These are phyloP conservation scores for Limnephilus marmoratus DNA, from an alignment of 2,888 invertebrate genomes.

Conservation along the genomic window DNA sequence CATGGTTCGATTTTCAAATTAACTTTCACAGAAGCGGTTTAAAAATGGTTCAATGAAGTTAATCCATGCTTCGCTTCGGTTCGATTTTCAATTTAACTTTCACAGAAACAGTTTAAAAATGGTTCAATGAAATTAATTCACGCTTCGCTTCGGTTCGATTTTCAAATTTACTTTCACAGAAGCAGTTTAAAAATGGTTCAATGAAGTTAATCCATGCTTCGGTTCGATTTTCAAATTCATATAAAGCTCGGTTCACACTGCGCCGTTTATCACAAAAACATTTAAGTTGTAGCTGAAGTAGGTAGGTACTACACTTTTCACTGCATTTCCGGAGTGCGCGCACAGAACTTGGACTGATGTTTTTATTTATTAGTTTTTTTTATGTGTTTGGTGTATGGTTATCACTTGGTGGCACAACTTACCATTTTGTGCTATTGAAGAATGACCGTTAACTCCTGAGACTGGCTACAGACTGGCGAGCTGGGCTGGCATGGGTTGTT, in stretches of 20 bases:
- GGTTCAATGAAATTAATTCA: not conserved
- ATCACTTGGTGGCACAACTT: conserved; percentile 54
- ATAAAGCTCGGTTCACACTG: conserved; percentile 24
- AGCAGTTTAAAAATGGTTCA: not conserved
- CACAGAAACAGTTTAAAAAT: not conserved
- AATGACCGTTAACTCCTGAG: conserved; percentile 64
- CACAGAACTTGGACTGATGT: not conserved
- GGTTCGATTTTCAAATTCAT: conserved; percentile 32
- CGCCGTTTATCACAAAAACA: not conserved
- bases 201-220: not conserved
- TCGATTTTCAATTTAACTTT: not conserved
- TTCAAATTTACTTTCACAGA: not conserved
- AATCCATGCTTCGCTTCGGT: not conserved
- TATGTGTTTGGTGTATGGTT: conserved; percentile 26
- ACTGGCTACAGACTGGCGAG: conserved; percentile 64
- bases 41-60: not conserved
- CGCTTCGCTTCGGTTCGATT: not conserved
- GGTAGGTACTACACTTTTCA: conserved; percentile 30
- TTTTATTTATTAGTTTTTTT: conserved; percentile 5
- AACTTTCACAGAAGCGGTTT: not conserved
- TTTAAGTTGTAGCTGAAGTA: not conserved
- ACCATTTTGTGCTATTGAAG: conserved; percentile 65
- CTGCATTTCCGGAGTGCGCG: conserved; percentile 26
- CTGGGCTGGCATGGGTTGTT: conserved; percentile 16
- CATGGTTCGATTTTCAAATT: not conserved